Conservation (phyloP, 2,888 invertebrate genomes). For the Athetis lepigone region DNA sequence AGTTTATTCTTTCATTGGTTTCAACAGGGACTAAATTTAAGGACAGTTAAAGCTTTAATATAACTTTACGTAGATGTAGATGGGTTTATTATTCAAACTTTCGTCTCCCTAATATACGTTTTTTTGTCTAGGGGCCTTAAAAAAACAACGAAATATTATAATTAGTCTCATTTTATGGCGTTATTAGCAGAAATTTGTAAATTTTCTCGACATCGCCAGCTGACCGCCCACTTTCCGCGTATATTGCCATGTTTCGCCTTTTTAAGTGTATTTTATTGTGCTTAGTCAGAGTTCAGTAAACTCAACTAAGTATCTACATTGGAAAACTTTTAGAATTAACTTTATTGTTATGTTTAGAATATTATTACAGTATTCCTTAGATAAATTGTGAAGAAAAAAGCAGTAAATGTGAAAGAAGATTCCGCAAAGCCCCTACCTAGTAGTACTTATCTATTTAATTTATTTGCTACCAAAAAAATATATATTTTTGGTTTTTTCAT, state of each 20-base stretch:
- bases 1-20: neutral
- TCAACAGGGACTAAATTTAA: neutral
- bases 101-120: conserved; percentile 5
- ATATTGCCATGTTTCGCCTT: conserved; percentile 66
- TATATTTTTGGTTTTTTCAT: no score
- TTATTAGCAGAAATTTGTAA: conserved; percentile 79
- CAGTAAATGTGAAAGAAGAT: no score
- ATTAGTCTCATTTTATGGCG: conserved; percentile 72
- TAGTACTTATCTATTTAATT: no score
- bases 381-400: no score
- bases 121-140: neutral
- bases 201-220: conserved; percentile 69
- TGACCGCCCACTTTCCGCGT: conserved; percentile 74
- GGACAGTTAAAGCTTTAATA: neutral
- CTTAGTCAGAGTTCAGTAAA: conserved; percentile 71
- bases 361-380: neutral
- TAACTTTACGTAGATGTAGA: conserved; percentile 7
- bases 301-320: conserved; percentile 13
- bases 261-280: conserved; percentile 73
- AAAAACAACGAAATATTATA: conserved; percentile 35
- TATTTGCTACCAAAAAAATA: no score
- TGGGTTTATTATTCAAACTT: conserved; percentile 19
- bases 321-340: no score
- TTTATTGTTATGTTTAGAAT: no score
- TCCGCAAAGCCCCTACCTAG: no score